A percentile compares a stretch with the other conserved stretches of the same genome.
Evolutionary conservation across 2,888 invertebrate genomes (phyloP).

Genomic region (Acanthosoma haemorrhoidale): DNA sequence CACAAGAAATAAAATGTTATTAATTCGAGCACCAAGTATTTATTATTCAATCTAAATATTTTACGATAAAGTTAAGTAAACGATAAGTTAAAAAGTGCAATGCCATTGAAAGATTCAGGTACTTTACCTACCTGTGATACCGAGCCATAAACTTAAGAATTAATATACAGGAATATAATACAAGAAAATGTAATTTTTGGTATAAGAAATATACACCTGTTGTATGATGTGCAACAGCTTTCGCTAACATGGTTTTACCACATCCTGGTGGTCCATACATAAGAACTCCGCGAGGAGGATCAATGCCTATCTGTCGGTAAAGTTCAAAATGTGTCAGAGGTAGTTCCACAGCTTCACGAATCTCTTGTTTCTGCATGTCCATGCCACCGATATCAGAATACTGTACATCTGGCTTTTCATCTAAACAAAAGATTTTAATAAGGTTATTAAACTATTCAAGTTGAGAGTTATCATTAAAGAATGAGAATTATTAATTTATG

Average conservation of each 20-base stretch:
- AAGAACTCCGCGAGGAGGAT: conserved; percentile 94
- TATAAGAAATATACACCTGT: conserved; percentile 58
- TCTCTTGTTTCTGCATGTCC: conserved; percentile 99
- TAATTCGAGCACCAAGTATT: too few species aligned
- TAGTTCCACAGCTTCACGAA: conserved; percentile 95
- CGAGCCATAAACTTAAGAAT: too few species aligned
- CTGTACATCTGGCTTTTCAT: conserved; percentile 96
- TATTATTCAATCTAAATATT: too few species aligned
- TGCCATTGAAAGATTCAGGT: too few species aligned
- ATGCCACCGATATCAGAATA: conserved; percentile 98
- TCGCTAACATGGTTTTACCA: conserved; percentile 99
- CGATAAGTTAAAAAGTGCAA: too few species aligned
- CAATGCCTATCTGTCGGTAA: conserved; percentile 97
- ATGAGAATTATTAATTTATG: too few species aligned
- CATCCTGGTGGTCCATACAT: conserved; percentile 99
- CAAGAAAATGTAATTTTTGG: too few species aligned
- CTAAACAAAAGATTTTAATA: conserved; percentile 47
- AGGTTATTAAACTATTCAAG: neutral
- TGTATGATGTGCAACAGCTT: conserved; percentile 97
- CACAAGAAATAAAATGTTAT: too few species aligned
- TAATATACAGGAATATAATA: too few species aligned
- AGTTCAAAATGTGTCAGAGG: conserved; percentile 97
- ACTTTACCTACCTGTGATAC: too few species aligned
- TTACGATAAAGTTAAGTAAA: too few species aligned
- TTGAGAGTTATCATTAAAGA: neutral